A percentile compares a stretch with the other conserved stretches of the same genome.
Conservation (phyloP, 2,113 vertebrate genomes). For the Osmerus eperlanus region DNA sequence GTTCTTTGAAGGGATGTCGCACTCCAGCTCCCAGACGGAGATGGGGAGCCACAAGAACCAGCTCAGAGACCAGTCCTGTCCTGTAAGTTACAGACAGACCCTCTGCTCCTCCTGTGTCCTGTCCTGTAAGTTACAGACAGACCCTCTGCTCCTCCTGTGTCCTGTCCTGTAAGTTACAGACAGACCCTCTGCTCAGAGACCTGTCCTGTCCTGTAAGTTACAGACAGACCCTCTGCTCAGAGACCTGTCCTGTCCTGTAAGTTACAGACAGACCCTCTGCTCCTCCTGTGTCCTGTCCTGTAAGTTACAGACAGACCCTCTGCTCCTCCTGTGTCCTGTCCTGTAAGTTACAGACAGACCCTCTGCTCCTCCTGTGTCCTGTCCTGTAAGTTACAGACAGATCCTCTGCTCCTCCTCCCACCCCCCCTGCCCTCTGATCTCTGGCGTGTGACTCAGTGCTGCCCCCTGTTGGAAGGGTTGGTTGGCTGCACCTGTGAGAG, state of each 20-base stretch:
- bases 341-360: conserved; percentile 59
- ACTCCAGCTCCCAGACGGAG: conserved; percentile 78
- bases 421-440: too few relatives aligned
- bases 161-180: conserved; percentile 65
- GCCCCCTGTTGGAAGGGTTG: conserved; percentile 10
- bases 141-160: conserved; percentile 4
- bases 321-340: too few relatives aligned
- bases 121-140: too few relatives aligned
- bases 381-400: too few relatives aligned
- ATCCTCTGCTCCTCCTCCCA: background rate
- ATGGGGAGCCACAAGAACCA: conserved; percentile 74
- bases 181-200: conserved; percentile 48
- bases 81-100: conserved; percentile 59
- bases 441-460: conserved; percentile 18
- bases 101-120: background rate
- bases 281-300: conserved; percentile 60
- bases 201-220: conserved; percentile 65
- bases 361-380: too few relatives aligned
- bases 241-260: conserved; percentile 65
- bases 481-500: conserved; percentile 29
- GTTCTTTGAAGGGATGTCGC: conserved; percentile 77
- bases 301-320: conserved; percentile 57
- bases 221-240: conserved; percentile 39
- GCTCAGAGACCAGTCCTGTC: conserved; percentile 57
- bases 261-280: conserved; percentile 42